Evolutionary conservation across 2,113 vertebrate species (phyloP).

Genomic region (Polypterus bichir): DNA sequence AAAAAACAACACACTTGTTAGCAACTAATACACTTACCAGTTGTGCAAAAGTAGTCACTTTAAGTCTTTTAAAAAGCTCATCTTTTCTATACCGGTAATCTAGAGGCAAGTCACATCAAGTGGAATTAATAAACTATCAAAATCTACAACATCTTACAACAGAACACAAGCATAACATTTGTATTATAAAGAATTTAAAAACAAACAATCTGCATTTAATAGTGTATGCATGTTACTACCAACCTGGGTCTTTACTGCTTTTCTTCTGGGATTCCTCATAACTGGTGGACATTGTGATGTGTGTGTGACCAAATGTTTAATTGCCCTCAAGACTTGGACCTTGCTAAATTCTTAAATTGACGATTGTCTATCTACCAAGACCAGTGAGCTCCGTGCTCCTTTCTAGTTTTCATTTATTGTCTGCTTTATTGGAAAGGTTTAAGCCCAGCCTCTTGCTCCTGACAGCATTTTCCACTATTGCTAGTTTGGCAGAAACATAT

Average conservation of each 20-base stretch:
- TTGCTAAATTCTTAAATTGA: not conserved
- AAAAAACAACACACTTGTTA: not conserved
- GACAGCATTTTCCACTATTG: slow-evolving; percentile 3
- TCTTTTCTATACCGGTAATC: slow-evolving; percentile 93
- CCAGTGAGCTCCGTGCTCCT: not conserved
- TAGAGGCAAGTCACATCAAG: slow-evolving; percentile 25
- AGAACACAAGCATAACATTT: not conserved
- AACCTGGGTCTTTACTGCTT: slow-evolving; percentile 50
- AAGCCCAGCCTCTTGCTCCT: slow-evolving; percentile 11
- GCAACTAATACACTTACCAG: slow-evolving; percentile 55
- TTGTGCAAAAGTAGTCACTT: slow-evolving; percentile 86
- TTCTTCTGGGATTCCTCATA: slow-evolving; percentile 24
- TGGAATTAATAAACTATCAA: accelerated
- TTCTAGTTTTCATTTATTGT: slow-evolving; percentile 2
- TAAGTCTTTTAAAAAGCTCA: slow-evolving; percentile 88
- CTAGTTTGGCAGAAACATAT: slow-evolving; percentile 4
- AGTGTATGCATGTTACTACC: slow-evolving; percentile 6
- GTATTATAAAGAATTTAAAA: not conserved
- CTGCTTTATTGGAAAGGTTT: not conserved
- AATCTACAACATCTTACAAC: not conserved
- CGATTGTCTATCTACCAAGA: not conserved
- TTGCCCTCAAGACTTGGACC: not conserved
- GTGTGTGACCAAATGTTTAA: not conserved
- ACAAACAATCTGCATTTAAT: not conserved
- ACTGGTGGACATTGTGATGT: slow-evolving; percentile 39